Evolutionary conservation across 2,113 vertebrate genomes (phyloP).

Genomic region (Halichoerus grypus): DNA sequence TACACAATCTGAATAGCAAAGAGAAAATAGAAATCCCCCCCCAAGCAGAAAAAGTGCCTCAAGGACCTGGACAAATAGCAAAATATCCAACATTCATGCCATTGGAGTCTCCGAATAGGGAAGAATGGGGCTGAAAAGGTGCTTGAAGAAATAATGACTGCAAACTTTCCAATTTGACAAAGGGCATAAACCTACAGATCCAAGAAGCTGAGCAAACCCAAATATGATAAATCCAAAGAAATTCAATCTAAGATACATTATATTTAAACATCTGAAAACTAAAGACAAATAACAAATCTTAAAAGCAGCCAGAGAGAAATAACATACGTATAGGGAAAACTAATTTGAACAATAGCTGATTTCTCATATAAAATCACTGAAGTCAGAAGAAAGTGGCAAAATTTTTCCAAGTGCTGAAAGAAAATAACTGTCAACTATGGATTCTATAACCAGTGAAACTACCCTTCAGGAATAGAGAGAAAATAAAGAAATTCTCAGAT

Average conservation of each 20-base stretch:
- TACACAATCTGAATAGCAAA: neutral
- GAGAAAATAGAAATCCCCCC: neutral
- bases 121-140: neutral
- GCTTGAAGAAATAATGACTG: neutral
- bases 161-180: neutral
- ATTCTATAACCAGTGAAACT: neutral
- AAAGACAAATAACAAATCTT: neutral
- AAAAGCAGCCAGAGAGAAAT: neutral
- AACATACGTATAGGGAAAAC: neutral
- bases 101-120: neutral
- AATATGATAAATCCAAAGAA: neutral
- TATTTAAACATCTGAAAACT: neutral
- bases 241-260: neutral
- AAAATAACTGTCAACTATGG: neutral
- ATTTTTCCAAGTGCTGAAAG: neutral
- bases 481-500: neutral
- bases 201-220: neutral
- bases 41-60: neutral
- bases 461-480: neutral
- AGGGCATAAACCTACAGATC: neutral
- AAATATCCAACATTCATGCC: neutral
- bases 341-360: neutral
- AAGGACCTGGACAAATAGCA: neutral
- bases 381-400: neutral
- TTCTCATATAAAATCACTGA: neutral